Evolutionary conservation across 2,888 invertebrate species (phyloP).

Genomic region (Mactromeris polynyma): DNA sequence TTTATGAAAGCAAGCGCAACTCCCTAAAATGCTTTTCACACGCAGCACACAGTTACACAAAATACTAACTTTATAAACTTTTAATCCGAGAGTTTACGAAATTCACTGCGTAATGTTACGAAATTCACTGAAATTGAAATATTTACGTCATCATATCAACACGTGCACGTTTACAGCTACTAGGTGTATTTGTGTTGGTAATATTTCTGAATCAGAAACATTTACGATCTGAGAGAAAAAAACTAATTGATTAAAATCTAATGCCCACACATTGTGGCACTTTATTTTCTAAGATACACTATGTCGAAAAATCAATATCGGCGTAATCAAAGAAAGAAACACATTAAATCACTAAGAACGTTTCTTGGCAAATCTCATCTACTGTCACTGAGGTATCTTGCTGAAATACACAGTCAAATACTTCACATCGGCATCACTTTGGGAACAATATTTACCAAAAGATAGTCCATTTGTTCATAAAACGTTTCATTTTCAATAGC

Average conservation of each 20-base stretch:
- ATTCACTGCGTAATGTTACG: no score
- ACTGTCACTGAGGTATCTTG: neutral
- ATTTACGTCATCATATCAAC: no score
- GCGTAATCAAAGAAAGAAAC: neutral
- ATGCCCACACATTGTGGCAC: neutral
- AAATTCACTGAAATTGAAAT: no score
- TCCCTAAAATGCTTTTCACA: neutral
- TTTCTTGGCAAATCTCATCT: neutral
- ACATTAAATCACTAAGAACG: neutral
- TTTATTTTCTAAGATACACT: neutral
- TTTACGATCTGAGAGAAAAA: neutral
- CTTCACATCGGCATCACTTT: neutral
- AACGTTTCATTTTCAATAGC: neutral
- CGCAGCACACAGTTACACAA: no score
- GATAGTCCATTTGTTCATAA: neutral
- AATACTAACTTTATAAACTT: no score
- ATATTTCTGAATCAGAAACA: no score
- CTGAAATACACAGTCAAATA: neutral
- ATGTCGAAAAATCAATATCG: neutral
- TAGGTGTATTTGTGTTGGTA: no score
- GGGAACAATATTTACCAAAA: no score
- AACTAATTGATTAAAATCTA: neutral
- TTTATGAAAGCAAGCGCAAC: no score
- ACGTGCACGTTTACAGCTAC: no score
- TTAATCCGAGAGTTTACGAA: no score